These are phyloP conservation scores for Tupaia chinensis DNA, from an alignment of 2,113 vertebrate genomes.

Conservation along the genomic window DNA sequence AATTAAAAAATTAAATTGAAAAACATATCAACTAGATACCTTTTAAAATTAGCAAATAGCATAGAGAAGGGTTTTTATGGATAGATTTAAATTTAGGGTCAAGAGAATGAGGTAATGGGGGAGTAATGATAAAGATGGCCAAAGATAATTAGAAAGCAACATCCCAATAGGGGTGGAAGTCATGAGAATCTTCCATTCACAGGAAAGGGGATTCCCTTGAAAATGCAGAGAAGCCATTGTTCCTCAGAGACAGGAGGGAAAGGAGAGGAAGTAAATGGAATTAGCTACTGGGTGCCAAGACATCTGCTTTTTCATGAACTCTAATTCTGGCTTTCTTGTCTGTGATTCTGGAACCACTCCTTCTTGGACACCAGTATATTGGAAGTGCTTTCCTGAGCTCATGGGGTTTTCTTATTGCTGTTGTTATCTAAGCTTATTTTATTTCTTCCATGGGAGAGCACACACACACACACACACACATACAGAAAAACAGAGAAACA, in stretches of 20 bases:
- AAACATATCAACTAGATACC: too few species aligned
- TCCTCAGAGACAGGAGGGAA: neutral
- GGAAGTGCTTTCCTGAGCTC: neutral
- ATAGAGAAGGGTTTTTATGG: neutral
- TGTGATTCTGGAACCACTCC: neutral
- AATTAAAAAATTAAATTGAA: too few species aligned
- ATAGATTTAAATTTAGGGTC: neutral
- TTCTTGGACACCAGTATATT: neutral
- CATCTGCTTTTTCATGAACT: neutral
- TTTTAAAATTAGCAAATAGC: neutral
- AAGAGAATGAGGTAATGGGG: neutral
- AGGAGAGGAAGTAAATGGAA: neutral
- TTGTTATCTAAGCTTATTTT: too few species aligned
- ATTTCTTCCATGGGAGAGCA: too few species aligned
- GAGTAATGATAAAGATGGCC: neutral
- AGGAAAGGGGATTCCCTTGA: neutral
- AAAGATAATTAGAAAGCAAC: neutral
- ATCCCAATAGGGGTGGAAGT: neutral
- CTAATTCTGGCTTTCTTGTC: neutral
- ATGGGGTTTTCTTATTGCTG: too few species aligned
- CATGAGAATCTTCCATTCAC: neutral
- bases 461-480: too few species aligned
- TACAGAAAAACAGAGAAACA: too few species aligned
- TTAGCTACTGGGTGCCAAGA: neutral
- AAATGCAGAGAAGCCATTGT: neutral